Evolutionary conservation across 2,797 vertebrate genomes (phyloP).

Genomic region (Chloroceryle inda): DNA sequence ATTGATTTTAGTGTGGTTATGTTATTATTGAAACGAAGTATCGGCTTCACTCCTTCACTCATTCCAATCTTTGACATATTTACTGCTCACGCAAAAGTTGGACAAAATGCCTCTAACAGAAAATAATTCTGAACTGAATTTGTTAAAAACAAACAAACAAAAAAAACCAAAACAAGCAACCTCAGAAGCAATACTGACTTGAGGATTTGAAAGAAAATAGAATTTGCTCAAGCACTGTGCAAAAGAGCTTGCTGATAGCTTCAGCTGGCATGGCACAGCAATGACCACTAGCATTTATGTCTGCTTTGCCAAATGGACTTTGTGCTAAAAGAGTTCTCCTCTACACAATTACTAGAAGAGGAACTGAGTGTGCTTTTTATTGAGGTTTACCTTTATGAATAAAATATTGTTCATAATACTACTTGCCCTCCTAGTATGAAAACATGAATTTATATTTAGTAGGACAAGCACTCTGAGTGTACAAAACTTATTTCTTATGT

Average conservation of each 20-base stretch:
- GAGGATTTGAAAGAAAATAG: neutral
- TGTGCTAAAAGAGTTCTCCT: neutral
- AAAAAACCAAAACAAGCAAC: neutral
- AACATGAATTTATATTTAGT: neutral
- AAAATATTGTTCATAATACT: neutral
- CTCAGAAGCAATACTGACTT: neutral
- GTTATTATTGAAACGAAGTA: neutral
- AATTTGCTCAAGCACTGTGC: neutral
- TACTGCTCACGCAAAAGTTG: neutral
- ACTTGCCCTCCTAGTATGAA: neutral
- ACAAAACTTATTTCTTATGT: neutral
- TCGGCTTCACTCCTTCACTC: neutral
- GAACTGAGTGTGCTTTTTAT: neutral
- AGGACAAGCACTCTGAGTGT: neutral
- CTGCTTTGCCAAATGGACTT: conserved; percentile 10
- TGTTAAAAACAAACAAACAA: neutral
- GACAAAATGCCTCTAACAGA: neutral
- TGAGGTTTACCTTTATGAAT: neutral
- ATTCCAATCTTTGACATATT: neutral
- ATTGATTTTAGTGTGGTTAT: neutral
- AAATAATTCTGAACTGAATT: neutral
- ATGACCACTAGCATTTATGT: neutral
- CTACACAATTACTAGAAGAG: neutral
- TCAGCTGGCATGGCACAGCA: neutral
- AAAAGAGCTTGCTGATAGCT: neutral